Base-by-base conservation (phyloP, 1,140 invertebrate genomes). In the Laupala kohalensis region DNA sequence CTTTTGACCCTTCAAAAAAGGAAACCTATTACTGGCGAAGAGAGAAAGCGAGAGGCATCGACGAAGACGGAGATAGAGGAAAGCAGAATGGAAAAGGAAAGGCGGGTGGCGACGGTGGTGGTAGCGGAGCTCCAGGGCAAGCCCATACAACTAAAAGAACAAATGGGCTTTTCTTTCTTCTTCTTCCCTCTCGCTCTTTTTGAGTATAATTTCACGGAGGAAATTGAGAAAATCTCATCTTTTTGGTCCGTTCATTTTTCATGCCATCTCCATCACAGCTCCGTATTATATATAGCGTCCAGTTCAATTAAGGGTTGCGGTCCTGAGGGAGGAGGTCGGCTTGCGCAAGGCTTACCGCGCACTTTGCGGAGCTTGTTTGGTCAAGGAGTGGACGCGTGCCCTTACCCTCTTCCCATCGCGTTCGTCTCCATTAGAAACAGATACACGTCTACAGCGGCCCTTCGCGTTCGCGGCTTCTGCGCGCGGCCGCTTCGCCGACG, bases 241-340 rank as follows among this genome's bases (percentile, higher is more conserved):
- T 78, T 78, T 75, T 74, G 72, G 76, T 76, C 78, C 76, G 78
- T 78, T 78, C 78, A 79, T 79, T 79, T 78, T 79, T 79, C 78
- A 79, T 78, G 77, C 76, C 77, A 76, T 78, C 75, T 77, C 76
- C 74, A 75, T 76, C 73, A 67, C 62, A 37, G 24, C 28, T 27
- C 25, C 62, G 70, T 71, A 71, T 71, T 69, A 69, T 72, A 72
- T 67, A 67, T 73, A 66, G 69, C 63, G 67, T 37, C 72, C 63
- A 70, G 72, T 73, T 73, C 72, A 73, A 73, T 73, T 73, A 73
- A 70, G 72, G 72, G 64, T 69, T 62, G 66, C 30, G 67, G 66
- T 64, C 62, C 71, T 72, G 28, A 23, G 67, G 71, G 71, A 69
- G 67, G 70, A 62, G 24, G 27, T 19, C 37, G 37, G 37, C 37